A percentile compares a stretch with the other conserved stretches of the same genome.
Conservation (phyloP, 2,797 vertebrate genomes). For the Rhynchotus rufescens region DNA sequence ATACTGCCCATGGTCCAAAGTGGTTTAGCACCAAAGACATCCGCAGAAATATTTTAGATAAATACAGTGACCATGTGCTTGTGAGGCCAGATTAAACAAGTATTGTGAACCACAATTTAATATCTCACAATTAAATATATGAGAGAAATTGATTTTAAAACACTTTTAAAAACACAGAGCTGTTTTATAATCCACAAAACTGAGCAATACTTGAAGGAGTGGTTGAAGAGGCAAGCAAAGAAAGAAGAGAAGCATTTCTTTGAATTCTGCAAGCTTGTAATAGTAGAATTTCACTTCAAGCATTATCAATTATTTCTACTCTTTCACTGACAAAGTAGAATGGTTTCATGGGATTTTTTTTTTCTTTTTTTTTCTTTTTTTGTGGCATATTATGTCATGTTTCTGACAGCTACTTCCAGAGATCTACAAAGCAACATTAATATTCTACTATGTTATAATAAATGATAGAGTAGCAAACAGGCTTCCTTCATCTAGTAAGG, state of each 20-base stretch:
- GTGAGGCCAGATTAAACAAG: slow-evolving; percentile 36
- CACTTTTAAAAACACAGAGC: not conserved
- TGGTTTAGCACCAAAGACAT: not conserved
- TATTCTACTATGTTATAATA: not conserved
- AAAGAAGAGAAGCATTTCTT: not conserved
- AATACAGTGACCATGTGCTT: not conserved
- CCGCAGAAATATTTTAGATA: not conserved
- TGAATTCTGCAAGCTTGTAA: not conserved
- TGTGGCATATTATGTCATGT: not conserved
- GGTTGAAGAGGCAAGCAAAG: not conserved
- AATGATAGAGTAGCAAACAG: not conserved
- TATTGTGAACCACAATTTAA: slow-evolving; percentile 47
- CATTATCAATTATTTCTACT: not conserved
- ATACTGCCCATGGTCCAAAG: not conserved
- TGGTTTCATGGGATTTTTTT: not conserved
- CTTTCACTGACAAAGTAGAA: slow-evolving; percentile 30
- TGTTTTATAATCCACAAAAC: slow-evolving; percentile 24
- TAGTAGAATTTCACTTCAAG: not conserved
- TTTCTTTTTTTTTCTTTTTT: not conserved
- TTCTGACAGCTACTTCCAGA: not conserved
- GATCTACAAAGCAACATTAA: not conserved
- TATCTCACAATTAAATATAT: not conserved
- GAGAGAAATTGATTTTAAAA: not conserved
- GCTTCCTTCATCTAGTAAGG: not conserved
- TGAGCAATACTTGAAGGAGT: slow-evolving; percentile 12